Conservation (phyloP, 2,888 invertebrate species). For the Epistrophe grossulariae region DNA sequence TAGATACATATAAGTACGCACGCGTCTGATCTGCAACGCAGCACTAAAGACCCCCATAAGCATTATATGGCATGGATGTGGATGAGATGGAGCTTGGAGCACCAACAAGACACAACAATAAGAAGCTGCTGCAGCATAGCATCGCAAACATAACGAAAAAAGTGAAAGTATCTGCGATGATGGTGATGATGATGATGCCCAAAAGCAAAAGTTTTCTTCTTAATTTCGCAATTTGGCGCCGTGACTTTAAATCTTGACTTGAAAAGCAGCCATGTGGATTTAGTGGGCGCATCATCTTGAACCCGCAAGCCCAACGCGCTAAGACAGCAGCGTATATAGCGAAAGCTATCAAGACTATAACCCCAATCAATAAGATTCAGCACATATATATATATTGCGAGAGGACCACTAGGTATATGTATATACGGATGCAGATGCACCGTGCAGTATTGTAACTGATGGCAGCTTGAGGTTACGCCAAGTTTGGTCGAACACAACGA, state of each 20-base stretch:
- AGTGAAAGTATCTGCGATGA: conserved; percentile 59
- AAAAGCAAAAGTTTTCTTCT: conserved; percentile 74
- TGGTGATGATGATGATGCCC: conserved; percentile 36
- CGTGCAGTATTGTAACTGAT: conserved; percentile 40
- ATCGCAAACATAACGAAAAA: conserved; percentile 25
- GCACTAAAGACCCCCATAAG: conserved; percentile 26
- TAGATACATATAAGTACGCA: conserved; percentile 38
- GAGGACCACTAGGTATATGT: no score
- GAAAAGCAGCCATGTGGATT: conserved; percentile 40
- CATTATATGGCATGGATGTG: background rate
- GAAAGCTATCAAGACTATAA: conserved; percentile 65
- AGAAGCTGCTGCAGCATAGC: background rate
- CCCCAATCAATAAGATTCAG: conserved; percentile 74
- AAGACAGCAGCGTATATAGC: conserved; percentile 12
- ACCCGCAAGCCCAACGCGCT: conserved; percentile 9
- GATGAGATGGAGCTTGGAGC: background rate
- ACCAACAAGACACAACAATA: conserved; percentile 11
- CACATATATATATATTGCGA: conserved; percentile 58
- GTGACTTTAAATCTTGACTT: conserved; percentile 62
- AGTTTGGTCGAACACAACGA: conserved; percentile 25
- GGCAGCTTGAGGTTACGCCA: conserved; percentile 53
- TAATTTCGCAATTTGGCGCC: conserved; percentile 74
- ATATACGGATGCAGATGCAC: conserved; percentile 40
- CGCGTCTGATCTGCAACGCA: conserved; percentile 58
- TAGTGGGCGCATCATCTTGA: conserved; percentile 70